Base-by-base conservation (phyloP, 2,113 vertebrate species). In the Psilopogon haemacephalus region DNA sequence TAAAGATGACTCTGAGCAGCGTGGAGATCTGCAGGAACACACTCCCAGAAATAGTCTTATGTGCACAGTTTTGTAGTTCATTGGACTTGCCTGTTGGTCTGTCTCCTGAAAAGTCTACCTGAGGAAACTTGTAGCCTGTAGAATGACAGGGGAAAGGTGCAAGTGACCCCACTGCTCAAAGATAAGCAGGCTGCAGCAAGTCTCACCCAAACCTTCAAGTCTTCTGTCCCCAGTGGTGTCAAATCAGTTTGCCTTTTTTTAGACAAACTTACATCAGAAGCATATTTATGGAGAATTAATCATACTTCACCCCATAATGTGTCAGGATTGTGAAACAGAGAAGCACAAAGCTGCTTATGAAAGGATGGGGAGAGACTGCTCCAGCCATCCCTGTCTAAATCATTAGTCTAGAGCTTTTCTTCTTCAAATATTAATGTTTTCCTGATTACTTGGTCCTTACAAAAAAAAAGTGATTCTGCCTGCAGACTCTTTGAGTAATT, bases 351-450 rank as follows among this genome's bases (percentile, higher is more conserved):
- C 81, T 89, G 42, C 90, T 83, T 40, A 52, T 27, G 37, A 68
- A 59, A 68, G 55, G 68, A 55, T 0, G 0, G 3, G 15, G 38
- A 68, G 67, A 44, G 12, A 63, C 26, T 19, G 42, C 6, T 13
- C 62, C 16, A 21, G 54, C 14, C 52, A 23, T 30, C 62, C 58
- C 50, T 77, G 73, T 48, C 50, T 63, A n/a, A 56, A 74, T 67
- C 55, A 44, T 33, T 35, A 74, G n/a, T 74, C 62, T 50, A 50
- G 46, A 93, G 82, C 65, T 87, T 77, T 87, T 70, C 77, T 48
- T 77, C 64, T 71, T 91, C 82, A 82, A 89, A 78, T 89, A 91
- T 81, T 73, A 58, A 91, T 63, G 33, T 55, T 84, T 74, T 70
- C 74, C 60, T 81, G 46, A 70, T 74, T 59, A 80, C 32, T 60